Evolutionary conservation across 2,797 vertebrate species (phyloP), one percentile per base, ranked within the genome.

Genomic region (Fistularia tabacaria): DNA sequence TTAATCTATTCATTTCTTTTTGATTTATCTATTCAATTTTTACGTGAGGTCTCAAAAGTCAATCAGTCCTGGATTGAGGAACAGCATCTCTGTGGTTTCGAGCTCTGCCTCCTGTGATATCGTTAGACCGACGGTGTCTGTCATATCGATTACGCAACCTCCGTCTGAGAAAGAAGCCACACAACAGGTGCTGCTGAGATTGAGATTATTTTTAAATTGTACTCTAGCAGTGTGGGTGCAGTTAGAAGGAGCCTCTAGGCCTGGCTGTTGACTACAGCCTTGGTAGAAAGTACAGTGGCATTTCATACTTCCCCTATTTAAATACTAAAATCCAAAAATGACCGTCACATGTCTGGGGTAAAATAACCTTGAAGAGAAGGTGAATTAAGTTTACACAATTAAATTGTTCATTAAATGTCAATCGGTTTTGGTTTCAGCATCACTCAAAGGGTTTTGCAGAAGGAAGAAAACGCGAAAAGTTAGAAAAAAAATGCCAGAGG

Each of bases 151-250:
- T 84, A 83, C 82, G 75, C 82, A 86, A 88, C 70, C 62, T 66
- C 47, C 66, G 66, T 77, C 59, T 72, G 66, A 66, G 64, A 59
- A 79, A 68, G 66, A 77, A 74, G 58, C 76, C 66, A 38, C 62
- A 66, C 51, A 15, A 50, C 89, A 91, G 88, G 88, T 92, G 88
- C 77, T 76, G 66, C 73, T 66, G 58, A 73, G 71, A 82, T 84
- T 55, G 71, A 69, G 73, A 77, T 76, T 89, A 89, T 90, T 89
- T 87, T 25, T 25, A 25, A 83, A 89, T 86, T 81, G 75, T 50
- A 44, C 53, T 79, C 84, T 85, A 85, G 85, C 13, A 67, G 57
- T 73, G 59, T 87, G 89, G 87, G 82, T 91, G 36, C 37, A 37
- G 38, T 25, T 45, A n/a, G 86, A 84, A 66, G 67, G 64, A 69